Conservation (phyloP, 2,113 vertebrate species). For the Poeciliopsis turrubarensis region DNA sequence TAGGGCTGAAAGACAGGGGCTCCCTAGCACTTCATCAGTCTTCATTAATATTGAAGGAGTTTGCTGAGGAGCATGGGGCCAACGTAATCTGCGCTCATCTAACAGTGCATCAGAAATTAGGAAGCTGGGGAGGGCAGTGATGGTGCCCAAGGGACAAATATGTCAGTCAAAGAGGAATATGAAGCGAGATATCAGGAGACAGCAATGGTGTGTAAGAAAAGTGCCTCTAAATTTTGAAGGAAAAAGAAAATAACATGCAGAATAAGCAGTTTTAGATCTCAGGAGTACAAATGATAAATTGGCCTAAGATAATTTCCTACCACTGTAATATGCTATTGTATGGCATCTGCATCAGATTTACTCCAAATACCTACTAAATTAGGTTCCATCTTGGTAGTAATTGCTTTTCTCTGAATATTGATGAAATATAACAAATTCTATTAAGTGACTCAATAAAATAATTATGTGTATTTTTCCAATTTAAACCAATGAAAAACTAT, state of each 20-base stretch:
- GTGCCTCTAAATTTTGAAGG: conserved; percentile 20
- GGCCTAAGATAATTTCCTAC: background rate
- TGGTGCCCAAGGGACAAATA: conserved; percentile 67
- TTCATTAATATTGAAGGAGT: conserved; percentile 84
- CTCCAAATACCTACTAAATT: too few species aligned
- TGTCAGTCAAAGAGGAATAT: conserved; percentile 68
- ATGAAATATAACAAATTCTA: too few species aligned
- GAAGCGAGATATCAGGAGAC: conserved; percentile 61
- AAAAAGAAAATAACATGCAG: conserved; percentile 2
- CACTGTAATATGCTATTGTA: too few species aligned
- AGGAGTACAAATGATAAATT: background rate
- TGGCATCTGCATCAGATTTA: too few species aligned
- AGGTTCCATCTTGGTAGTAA: too few species aligned
- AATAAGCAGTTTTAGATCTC: background rate
- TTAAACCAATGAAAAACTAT: too few species aligned
- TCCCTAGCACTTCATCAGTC: conserved; percentile 83
- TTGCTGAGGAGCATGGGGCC: conserved; percentile 66
- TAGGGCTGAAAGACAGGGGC: conserved; percentile 76
- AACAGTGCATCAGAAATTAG: conserved; percentile 71
- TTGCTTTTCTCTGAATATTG: too few species aligned
- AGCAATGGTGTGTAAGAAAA: conserved; percentile 25
- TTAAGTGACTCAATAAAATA: too few species aligned
- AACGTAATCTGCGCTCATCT: conserved; percentile 73
- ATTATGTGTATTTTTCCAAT: too few species aligned
- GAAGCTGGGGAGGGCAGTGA: conserved; percentile 55